Evolutionary conservation across 2,797 vertebrate species (phyloP).

Genomic region (Choloepus didactylus): DNA sequence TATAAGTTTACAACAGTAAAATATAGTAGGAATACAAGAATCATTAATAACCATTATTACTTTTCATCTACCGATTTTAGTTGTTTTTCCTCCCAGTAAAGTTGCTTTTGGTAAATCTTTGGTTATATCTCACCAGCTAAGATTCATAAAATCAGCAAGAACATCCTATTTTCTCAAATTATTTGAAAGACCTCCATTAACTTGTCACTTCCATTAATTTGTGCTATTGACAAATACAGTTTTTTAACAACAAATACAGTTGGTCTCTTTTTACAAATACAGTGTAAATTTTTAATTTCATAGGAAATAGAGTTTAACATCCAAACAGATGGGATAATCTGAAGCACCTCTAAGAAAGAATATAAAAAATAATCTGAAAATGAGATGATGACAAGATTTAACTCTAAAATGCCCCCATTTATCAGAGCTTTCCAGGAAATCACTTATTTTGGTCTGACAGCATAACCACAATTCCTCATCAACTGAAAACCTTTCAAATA

Average conservation of each 20-base stretch:
- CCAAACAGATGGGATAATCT: constrained; percentile 41
- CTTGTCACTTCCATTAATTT: constrained; percentile 59
- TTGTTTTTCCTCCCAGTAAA: constrained; percentile 20
- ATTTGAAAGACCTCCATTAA: constrained; percentile 51
- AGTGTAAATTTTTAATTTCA: constrained; percentile 29
- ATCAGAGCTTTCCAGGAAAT: constrained; percentile 66
- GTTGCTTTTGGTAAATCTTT: constrained; percentile 64
- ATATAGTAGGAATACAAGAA: constrained; percentile 25
- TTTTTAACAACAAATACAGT: constrained; percentile 58
- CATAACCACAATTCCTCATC: constrained; percentile 52
- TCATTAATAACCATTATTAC: constrained; percentile 9
- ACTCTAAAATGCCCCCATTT: constrained; percentile 59
- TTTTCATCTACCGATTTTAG: constrained; percentile 15
- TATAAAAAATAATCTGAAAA: constrained; percentile 64
- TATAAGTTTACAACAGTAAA: constrained; percentile 19
- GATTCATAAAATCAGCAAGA: constrained; percentile 60
- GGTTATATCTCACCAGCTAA: constrained; percentile 57
- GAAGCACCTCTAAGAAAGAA: constrained; percentile 37
- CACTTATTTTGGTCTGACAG: constrained; percentile 3
- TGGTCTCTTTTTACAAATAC: constrained; percentile 46
- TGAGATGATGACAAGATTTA: constrained; percentile 37
- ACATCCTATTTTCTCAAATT: constrained; percentile 36
- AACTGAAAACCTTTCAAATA: constrained; percentile 65
- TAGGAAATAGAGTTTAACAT: constrained; percentile 19
- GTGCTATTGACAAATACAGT: constrained; percentile 65